phyloP scores from a whole-genome alignment of 2,797 vertebrate species.

The Pachyuromys duprasi region DNA sequence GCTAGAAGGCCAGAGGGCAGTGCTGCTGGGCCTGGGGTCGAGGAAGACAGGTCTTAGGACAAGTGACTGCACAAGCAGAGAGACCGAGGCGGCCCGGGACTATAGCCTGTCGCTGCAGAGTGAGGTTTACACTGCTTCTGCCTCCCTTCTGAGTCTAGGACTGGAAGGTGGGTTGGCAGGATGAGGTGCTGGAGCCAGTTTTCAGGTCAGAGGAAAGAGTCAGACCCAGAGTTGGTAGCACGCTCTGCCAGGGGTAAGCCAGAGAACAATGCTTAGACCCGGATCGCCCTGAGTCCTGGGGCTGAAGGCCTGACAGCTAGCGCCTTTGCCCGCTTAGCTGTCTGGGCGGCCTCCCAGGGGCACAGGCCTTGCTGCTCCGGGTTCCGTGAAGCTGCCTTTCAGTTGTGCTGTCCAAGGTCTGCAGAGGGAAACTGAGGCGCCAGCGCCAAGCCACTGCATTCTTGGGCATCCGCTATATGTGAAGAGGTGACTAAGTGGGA shows the following conservation, averaged over 20 bases:
- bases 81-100: neutral
- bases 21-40: too few species aligned
- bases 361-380: neutral
- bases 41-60: neutral
- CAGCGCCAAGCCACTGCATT: neutral
- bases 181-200: neutral
- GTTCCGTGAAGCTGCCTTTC: neutral
- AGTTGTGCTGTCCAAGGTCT: neutral
- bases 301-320: neutral
- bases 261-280: neutral
- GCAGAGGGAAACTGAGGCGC: neutral
- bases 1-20: neutral
- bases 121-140: neutral
- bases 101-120: neutral
- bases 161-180: neutral
- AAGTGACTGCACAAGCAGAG: neutral
- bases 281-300: neutral
- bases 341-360: too few species aligned
- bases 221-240: neutral
- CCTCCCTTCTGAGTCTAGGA: neutral
- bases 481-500: neutral
- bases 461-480: neutral
- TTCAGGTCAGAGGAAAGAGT: constrained; percentile 16
- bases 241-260: neutral
- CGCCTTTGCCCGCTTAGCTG: neutral